phyloP scores from a whole-genome alignment of 2,888 invertebrate species.

The Osmoderma eremita region DNA sequence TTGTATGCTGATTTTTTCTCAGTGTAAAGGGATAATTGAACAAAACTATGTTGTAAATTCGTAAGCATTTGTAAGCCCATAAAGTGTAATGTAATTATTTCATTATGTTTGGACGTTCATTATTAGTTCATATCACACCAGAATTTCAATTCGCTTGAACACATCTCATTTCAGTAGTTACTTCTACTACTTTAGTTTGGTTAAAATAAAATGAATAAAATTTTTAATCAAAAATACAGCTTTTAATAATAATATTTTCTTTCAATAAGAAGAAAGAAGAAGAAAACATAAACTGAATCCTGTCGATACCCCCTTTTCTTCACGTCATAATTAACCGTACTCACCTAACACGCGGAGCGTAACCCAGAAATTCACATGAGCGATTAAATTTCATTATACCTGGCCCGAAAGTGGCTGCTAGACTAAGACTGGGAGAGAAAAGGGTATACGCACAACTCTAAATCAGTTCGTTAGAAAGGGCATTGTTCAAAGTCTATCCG shows the following conservation, averaged over 20 bases:
- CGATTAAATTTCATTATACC: slow-evolving; percentile 57
- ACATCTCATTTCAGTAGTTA: no score
- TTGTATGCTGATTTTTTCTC: no score
- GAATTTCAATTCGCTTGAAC: no score
- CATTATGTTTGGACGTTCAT: no score
- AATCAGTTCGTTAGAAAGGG: slow-evolving; percentile 61
- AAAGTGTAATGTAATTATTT: no score
- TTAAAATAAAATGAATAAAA: no score
- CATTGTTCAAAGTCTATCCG: slow-evolving; percentile 61
- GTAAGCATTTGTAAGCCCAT: no score
- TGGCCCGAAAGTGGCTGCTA: slow-evolving; percentile 27
- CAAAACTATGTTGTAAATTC: no score
- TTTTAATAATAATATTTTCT: background rate
- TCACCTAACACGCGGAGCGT: slow-evolving; percentile 18
- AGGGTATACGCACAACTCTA: slow-evolving; percentile 39
- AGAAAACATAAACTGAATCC: background rate
- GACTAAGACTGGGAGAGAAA: slow-evolving; percentile 7
- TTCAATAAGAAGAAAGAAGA: background rate
- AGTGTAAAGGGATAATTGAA: no score
- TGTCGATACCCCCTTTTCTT: slow-evolving; percentile 5
- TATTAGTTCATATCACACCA: no score
- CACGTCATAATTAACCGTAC: slow-evolving; percentile 32
- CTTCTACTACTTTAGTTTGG: no score
- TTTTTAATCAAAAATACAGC: no score
- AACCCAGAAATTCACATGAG: slow-evolving; percentile 42